phyloP scores from a whole-genome alignment of 2,888 invertebrate species.

The Troglohyphantes excavatus region DNA sequence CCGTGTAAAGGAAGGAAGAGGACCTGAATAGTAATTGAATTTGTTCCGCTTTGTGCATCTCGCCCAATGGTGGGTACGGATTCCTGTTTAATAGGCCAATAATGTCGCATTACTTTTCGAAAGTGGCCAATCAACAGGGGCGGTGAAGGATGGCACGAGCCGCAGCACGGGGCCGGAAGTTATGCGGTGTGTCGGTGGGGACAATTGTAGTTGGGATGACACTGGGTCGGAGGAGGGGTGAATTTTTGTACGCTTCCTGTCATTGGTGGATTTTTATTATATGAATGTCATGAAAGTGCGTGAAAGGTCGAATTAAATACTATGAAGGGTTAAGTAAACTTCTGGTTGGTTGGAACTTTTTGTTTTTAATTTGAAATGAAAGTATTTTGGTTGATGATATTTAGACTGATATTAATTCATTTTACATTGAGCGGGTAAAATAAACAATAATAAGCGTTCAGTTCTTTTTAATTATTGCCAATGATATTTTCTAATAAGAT shows the following conservation, averaged over 20 bases:
- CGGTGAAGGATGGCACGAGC: constrained; percentile 30
- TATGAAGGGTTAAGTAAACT: too few species aligned
- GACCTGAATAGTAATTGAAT: constrained; percentile 57
- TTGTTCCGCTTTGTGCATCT: constrained; percentile 55
- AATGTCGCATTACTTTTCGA: constrained; percentile 42
- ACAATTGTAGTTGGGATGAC: background rate
- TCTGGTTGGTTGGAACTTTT: background rate
- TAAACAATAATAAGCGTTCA: too few species aligned
- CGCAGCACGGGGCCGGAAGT: constrained; percentile 35
- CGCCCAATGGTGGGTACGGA: constrained; percentile 36
- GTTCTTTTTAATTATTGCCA: too few species aligned
- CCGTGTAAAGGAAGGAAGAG: constrained; percentile 25
- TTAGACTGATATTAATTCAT: too few species aligned
- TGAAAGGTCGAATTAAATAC: too few species aligned
- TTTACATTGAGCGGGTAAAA: too few species aligned
- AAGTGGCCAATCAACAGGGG: constrained; percentile 63
- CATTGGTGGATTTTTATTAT: background rate
- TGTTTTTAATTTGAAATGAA: background rate
- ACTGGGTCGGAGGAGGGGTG: background rate
- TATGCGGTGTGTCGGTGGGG: background rate
- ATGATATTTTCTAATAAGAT: too few species aligned
- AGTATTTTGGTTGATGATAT: too few species aligned
- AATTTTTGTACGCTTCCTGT: background rate
- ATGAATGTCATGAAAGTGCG: too few species aligned
- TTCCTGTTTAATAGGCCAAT: constrained; percentile 59